Evolutionary conservation across 2,888 invertebrate species (phyloP).

Genomic region (Busseola fusca): DNA sequence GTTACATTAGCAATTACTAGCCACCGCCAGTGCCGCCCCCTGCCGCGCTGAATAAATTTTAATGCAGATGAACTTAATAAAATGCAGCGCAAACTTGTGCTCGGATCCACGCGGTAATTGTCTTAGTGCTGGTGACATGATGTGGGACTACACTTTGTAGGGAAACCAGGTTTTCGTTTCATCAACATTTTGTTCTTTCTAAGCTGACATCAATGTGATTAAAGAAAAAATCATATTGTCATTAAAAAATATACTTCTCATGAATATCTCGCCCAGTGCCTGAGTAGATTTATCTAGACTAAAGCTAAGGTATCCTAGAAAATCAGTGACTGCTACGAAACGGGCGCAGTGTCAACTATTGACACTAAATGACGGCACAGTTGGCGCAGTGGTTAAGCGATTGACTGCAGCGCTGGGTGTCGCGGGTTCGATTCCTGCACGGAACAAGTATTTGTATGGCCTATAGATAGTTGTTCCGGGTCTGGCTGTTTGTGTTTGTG

Average conservation of each 20-base stretch:
- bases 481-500: too few relatives aligned
- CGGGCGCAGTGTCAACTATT: too few relatives aligned
- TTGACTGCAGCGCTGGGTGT: too few relatives aligned
- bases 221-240: not conserved
- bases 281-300: not conserved
- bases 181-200: not conserved
- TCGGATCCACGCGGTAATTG: slow-evolving; percentile 32
- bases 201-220: not conserved
- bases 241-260: too few relatives aligned
- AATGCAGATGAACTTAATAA: slow-evolving; percentile 62
- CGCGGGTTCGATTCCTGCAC: too few relatives aligned
- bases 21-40: slow-evolving; percentile 46
- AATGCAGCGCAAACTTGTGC: slow-evolving; percentile 53
- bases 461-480: too few relatives aligned
- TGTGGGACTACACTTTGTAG: slow-evolving; percentile 21
- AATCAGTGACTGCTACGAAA: too few relatives aligned
- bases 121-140: slow-evolving; percentile 43
- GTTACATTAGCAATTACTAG: slow-evolving; percentile 59
- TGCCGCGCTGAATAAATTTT: slow-evolving; percentile 54
- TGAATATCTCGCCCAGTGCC: not conserved
- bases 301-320: not conserved
- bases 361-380: too few relatives aligned
- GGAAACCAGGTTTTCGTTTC: slow-evolving; percentile 13
- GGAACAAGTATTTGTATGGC: too few relatives aligned
- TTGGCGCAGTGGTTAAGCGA: too few relatives aligned